These are phyloP conservation scores for Andrena bucephala DNA, from an alignment of 2,888 invertebrate species.

Conservation along the genomic window DNA sequence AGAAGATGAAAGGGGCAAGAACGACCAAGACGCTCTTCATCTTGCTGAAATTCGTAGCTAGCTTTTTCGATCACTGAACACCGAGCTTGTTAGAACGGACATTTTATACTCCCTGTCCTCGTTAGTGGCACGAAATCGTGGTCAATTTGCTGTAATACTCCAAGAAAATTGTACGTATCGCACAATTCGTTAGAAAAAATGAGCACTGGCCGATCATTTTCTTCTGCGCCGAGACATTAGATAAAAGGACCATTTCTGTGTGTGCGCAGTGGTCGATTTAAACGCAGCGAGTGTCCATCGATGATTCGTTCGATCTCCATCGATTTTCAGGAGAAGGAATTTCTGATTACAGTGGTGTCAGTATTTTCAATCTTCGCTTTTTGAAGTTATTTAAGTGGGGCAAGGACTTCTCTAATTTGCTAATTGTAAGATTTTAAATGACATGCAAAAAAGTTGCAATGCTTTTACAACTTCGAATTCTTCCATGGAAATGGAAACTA, in stretches of 20 bases:
- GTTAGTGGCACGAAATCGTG: constrained; percentile 74
- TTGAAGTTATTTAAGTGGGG: no score
- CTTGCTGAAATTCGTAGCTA: constrained; percentile 32
- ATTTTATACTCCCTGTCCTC: constrained; percentile 65
- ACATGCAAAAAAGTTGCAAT: no score
- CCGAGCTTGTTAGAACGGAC: constrained; percentile 52
- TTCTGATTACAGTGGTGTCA: no score
- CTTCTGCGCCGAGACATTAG: not conserved
- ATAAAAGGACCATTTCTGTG: not conserved
- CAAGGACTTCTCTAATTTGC: no score
- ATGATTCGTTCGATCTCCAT: no score
- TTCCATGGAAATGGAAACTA: no score
- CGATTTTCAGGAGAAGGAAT: no score
- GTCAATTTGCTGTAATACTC: constrained; percentile 42
- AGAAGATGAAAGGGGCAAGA: constrained; percentile 19
- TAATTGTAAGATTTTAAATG: no score
- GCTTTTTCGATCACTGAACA: constrained; percentile 51
- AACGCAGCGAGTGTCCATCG: not conserved
- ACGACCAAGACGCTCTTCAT: constrained; percentile 52
- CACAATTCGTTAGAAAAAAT: constrained; percentile 40
- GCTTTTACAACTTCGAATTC: no score
- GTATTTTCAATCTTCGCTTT: no score
- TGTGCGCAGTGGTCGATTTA: not conserved
- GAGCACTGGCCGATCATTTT: constrained; percentile 37
- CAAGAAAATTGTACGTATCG: constrained; percentile 40